phyloP scores from a whole-genome alignment of 2,888 invertebrate species.

The Sarcophaga variegata region DNA sequence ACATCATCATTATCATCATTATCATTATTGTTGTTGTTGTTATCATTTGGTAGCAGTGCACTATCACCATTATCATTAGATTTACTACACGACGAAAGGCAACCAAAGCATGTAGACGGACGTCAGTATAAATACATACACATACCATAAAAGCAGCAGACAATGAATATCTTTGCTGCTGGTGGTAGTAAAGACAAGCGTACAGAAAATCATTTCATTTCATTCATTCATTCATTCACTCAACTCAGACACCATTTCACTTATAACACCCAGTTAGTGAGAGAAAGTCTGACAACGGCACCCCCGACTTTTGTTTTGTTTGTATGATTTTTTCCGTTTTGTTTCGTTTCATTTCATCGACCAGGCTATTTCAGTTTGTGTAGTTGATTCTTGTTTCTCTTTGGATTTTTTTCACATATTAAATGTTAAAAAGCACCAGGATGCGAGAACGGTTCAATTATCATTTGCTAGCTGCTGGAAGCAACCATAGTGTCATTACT shows the following conservation, averaged over 20 bases:
- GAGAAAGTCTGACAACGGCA: background rate
- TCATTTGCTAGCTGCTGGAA: constrained; percentile 21
- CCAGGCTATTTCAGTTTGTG: constrained; percentile 14
- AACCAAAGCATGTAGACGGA: constrained; percentile 9
- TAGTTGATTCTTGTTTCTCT: constrained; percentile 18
- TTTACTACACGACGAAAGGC: background rate
- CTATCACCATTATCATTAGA: background rate
- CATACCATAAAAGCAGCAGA: background rate
- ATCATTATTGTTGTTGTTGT: constrained; percentile 56
- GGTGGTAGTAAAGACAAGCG: background rate
- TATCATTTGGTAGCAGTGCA: constrained; percentile 4
- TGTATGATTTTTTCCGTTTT: background rate
- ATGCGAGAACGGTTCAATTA: constrained; percentile 32
- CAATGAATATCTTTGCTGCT: background rate
- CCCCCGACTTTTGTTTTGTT: background rate
- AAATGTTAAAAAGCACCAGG: constrained; percentile 50
- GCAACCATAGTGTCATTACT: constrained; percentile 49
- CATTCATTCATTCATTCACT: constrained; percentile 39
- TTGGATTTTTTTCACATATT: constrained; percentile 6
- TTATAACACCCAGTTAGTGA: constrained; percentile 44
- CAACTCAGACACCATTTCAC: constrained; percentile 54
- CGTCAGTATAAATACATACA: background rate
- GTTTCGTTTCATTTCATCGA: background rate
- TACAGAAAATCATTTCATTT: constrained; percentile 27
- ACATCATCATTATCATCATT: constrained; percentile 54